Percentiles rank a stretch among this genome's conserved stretches.
Conservation (phyloP, 2,113 vertebrate genomes). For the Anhinga anhinga region DNA sequence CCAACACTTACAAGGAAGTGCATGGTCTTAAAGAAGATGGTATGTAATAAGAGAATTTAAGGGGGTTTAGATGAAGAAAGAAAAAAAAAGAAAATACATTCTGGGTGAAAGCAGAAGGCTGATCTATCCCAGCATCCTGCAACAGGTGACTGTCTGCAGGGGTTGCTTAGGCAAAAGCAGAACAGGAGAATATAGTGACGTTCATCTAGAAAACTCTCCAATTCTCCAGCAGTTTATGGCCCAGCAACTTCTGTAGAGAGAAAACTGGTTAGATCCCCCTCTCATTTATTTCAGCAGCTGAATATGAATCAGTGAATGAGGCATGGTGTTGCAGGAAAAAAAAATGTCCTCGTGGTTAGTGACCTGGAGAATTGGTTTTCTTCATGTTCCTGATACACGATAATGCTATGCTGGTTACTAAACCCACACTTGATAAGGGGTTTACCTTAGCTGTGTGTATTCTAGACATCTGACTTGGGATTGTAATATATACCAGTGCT, state of each 20-base stretch:
- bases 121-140: background rate
- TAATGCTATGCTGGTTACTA: background rate
- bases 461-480: background rate
- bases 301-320: background rate
- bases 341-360: background rate
- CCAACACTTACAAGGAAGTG: background rate
- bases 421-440: background rate
- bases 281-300: background rate
- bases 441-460: background rate
- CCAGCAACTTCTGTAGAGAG: background rate
- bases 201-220: background rate
- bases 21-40: background rate
- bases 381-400: background rate
- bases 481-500: background rate
- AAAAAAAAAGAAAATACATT: background rate
- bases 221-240: background rate
- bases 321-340: background rate
- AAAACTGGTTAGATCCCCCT: background rate
- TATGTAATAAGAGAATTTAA: background rate
- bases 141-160: background rate
- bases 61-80: background rate
- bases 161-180: background rate
- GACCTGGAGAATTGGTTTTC: constrained; percentile 36
- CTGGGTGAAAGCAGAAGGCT: background rate
- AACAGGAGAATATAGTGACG: background rate